Evolutionary conservation across 2,797 vertebrate species (phyloP).

Genomic region (Poecilia gillii): DNA sequence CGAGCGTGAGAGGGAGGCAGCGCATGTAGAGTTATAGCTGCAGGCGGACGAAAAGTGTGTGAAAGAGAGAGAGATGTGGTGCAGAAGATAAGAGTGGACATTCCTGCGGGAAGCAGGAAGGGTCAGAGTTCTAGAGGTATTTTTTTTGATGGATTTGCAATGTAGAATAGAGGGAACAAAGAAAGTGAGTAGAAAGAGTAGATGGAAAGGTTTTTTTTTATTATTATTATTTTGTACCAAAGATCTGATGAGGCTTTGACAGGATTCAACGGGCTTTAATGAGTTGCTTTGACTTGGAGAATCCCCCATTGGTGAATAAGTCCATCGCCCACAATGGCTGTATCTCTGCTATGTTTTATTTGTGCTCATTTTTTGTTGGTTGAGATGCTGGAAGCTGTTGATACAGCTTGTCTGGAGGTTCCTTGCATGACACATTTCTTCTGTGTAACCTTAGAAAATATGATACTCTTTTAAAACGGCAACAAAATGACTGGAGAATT

Average conservation of each 20-base stretch:
- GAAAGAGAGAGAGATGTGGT: constrained; percentile 45
- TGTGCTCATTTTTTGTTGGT: constrained; percentile 32
- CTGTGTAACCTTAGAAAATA: constrained; percentile 36
- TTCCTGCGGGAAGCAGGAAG: constrained; percentile 50
- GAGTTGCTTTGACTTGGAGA: constrained; percentile 41
- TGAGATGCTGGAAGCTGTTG: constrained; percentile 61
- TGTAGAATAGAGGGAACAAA: constrained; percentile 66
- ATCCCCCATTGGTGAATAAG: constrained; percentile 52
- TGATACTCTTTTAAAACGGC: constrained; percentile 44
- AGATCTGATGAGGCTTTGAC: constrained; percentile 63
- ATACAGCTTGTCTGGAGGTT: constrained; percentile 60
- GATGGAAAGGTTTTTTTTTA: constrained; percentile 49
- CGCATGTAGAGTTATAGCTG: constrained; percentile 50
- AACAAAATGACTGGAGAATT: constrained; percentile 39
- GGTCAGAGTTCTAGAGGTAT: constrained; percentile 30
- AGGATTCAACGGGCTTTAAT: constrained; percentile 28
- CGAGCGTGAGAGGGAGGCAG: constrained; percentile 51
- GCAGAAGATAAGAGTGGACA: constrained; percentile 52
- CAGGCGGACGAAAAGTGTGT: constrained; percentile 50
- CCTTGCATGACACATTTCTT: constrained; percentile 35
- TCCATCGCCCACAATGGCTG: constrained; percentile 49
- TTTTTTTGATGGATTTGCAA: constrained; percentile 49
- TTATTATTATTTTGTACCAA: constrained; percentile 56
- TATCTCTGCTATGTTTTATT: constrained; percentile 47
- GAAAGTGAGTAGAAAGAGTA: constrained; percentile 69